phyloP scores from a whole-genome alignment of 2,113 vertebrate species.

The Ctenodactylus gundi region DNA sequence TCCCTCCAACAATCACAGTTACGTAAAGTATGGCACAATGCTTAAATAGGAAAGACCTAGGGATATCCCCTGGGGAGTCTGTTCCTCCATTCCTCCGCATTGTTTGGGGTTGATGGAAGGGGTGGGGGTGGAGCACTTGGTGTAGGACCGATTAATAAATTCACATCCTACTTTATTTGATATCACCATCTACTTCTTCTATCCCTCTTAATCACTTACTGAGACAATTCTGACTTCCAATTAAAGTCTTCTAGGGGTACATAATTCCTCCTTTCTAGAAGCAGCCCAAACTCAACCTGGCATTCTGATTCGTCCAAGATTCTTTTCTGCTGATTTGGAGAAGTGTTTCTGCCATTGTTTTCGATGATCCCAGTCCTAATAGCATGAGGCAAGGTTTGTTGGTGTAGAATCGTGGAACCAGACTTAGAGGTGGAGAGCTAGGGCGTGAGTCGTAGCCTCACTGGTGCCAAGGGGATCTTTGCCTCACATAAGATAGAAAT shows the following conservation, averaged over 20 bases:
- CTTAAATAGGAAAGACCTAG: neutral
- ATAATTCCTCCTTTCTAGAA: neutral
- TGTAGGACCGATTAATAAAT: no score
- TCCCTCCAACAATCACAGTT: no score
- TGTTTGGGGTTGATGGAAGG: neutral
- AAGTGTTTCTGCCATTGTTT: neutral
- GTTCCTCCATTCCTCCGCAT: neutral
- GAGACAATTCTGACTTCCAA: neutral
- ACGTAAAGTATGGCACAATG: neutral
- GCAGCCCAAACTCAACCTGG: neutral
- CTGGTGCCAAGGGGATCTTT: neutral
- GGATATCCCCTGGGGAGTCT: no score
- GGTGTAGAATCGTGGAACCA: accelerated
- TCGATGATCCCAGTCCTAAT: neutral
- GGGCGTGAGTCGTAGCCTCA: neutral
- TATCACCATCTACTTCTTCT: neutral
- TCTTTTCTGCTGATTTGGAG: neutral
- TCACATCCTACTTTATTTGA: neutral
- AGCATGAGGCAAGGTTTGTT: neutral
- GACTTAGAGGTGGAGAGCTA: neutral
- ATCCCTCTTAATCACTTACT: neutral
- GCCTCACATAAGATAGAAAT: neutral
- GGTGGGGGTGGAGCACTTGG: neutral
- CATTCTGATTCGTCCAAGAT: neutral
- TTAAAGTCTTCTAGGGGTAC: neutral